A percentile compares a stretch with the other conserved stretches of the same genome.
phyloP scores from a whole-genome alignment of 1,140 invertebrate species.

The Bemisia tabaci region DNA sequence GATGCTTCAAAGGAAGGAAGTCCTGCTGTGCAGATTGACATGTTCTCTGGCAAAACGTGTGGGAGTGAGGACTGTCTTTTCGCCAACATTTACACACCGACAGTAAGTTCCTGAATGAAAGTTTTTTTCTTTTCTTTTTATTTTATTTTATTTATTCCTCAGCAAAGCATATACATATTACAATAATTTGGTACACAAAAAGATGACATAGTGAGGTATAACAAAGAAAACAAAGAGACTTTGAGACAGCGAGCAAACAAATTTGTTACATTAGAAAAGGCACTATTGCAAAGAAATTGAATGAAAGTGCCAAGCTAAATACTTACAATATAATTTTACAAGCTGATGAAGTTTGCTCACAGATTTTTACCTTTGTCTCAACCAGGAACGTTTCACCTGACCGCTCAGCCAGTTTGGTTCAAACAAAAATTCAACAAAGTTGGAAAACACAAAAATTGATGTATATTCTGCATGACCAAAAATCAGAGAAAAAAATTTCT shows the following conservation, averaged over 20 bases:
- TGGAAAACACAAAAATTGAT: no score
- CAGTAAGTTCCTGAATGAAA: constrained; percentile 6
- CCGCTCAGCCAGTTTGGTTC: no score
- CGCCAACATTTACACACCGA: constrained; percentile 9
- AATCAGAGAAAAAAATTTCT: no score
- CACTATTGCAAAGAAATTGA: no score
- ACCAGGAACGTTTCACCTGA: no score
- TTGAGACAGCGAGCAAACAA: not conserved
- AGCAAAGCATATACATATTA: not conserved
- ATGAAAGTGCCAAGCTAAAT: no score
- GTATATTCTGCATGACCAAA: no score
- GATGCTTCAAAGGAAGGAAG: constrained; percentile 40
- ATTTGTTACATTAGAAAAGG: not conserved
- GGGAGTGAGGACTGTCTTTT: constrained; percentile 12
- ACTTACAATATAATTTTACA: no score
- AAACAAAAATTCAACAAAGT: no score
- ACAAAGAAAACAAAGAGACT: not conserved
- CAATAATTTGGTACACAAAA: not conserved
- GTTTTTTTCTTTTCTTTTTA: not conserved
- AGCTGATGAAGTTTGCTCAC: no score
- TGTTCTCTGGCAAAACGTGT: constrained; percentile 5
- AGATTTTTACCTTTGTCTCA: no score
- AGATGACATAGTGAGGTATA: not conserved
- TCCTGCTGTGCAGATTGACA: constrained; percentile 32
- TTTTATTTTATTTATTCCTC: not conserved